These are phyloP conservation scores for Drosophila varians DNA, from an alignment of 1,140 invertebrate species.

Conservation along the genomic window DNA sequence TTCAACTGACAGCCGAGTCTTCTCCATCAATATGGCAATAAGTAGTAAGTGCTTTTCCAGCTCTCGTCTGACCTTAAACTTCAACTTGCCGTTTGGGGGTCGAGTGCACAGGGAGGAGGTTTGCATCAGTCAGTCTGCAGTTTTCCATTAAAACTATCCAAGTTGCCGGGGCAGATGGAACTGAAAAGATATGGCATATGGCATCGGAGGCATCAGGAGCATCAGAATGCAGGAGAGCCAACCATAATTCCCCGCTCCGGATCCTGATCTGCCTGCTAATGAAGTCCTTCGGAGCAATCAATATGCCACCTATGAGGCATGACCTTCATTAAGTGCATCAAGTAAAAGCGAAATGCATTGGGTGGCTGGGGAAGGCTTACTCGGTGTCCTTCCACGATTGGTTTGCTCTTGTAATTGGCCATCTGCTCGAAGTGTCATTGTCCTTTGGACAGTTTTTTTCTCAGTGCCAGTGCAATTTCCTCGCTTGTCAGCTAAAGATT, in stretches of 20 bases:
- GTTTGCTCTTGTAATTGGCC: not conserved
- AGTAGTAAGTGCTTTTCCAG: slow-evolving; percentile 65
- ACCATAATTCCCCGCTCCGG: slow-evolving; percentile 31
- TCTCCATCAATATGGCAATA: slow-evolving; percentile 70
- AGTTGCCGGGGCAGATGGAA: slow-evolving; percentile 46
- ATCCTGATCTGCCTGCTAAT: slow-evolving; percentile 47
- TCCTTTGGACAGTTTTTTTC: slow-evolving; percentile 14
- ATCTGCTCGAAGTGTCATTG: slow-evolving; percentile 10
- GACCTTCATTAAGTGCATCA: slow-evolving; percentile 45
- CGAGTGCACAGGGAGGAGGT: slow-evolving; percentile 9
- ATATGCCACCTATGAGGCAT: slow-evolving; percentile 46
- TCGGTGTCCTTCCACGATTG: not conserved
- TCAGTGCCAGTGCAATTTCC: slow-evolving; percentile 15
- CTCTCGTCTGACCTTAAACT: slow-evolving; percentile 72
- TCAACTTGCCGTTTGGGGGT: slow-evolving; percentile 27
- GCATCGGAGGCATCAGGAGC: slow-evolving; percentile 61
- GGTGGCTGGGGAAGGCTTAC: no score
- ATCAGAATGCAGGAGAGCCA: slow-evolving; percentile 58
- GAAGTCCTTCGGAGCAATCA: slow-evolving; percentile 53
- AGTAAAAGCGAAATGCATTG: slow-evolving; percentile 20
- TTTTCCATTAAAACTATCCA: slow-evolving; percentile 57
- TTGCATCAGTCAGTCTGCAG: slow-evolving; percentile 24
- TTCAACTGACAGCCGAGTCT: slow-evolving; percentile 67
- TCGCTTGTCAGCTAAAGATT: slow-evolving; percentile 28
- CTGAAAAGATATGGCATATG: slow-evolving; percentile 1